A percentile compares a stretch with the other conserved stretches of the same genome.
These are phyloP conservation scores for Fukomys damarensis DNA, from an alignment of 2,113 vertebrate genomes.

Conservation along the genomic window DNA sequence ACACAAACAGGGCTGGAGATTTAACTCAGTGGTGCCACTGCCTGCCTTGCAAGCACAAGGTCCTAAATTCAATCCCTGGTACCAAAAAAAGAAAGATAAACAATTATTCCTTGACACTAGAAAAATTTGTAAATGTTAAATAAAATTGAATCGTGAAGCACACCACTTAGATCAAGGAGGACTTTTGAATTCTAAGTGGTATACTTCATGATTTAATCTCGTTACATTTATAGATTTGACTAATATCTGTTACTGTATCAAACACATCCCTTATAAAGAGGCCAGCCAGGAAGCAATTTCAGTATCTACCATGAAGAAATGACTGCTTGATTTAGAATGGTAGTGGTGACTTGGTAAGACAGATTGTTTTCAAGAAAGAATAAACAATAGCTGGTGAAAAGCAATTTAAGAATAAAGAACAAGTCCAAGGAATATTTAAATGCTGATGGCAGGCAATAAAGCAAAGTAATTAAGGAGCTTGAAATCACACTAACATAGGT, in stretches of 20 bases:
- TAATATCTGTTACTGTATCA: not conserved
- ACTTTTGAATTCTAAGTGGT: not conserved
- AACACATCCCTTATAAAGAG: not conserved
- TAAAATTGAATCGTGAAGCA: slow-evolving; percentile 15
- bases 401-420: not conserved
- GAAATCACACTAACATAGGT: slow-evolving; percentile 1
- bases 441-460: not conserved
- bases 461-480: not conserved
- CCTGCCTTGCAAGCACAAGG: too few relatives aligned
- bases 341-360: not conserved
- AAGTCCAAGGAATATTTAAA: slow-evolving; percentile 17
- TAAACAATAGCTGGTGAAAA: not conserved
- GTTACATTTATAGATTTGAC: not conserved
- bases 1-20: too few relatives aligned
- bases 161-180: not conserved
- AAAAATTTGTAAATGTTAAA: slow-evolving; percentile 38
- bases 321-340: not conserved
- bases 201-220: not conserved
- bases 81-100: too few relatives aligned
- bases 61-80: too few relatives aligned
- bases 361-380: slow-evolving; percentile 34
- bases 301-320: not conserved
- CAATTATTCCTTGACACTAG: not conserved
- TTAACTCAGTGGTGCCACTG: too few relatives aligned
- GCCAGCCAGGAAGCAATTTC: not conserved